Conservation (phyloP, 1,140 invertebrate species). For the Scylla paramamosain region DNA sequence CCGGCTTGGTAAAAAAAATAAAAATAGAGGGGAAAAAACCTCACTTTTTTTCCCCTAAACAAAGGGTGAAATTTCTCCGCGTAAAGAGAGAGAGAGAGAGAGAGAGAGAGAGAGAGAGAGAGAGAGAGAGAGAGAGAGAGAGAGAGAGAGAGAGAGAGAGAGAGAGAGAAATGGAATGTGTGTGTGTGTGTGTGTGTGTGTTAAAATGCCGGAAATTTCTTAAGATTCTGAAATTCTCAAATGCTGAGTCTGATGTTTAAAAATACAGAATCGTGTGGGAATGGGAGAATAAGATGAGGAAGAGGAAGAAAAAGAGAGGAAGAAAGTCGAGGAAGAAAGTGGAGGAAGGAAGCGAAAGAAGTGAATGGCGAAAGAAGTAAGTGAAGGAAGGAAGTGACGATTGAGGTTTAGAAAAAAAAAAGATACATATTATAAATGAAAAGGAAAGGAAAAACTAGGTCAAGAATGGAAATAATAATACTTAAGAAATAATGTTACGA, state of each 20-base stretch:
- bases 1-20: not conserved
- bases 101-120: conserved; percentile 8
- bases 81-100: not conserved
- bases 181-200: not conserved
- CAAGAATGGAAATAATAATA: too few relatives aligned
- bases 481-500: too few relatives aligned
- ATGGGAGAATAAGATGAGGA: not conserved
- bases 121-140: conserved; percentile 52
- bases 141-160: conserved; percentile 12
- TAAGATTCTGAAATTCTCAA: not conserved
- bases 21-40: too few relatives aligned
- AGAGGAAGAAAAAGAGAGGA: not conserved
- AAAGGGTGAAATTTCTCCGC: not conserved
- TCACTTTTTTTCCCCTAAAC: not conserved
- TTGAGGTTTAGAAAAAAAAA: too few relatives aligned
- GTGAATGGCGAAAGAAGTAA: not conserved
- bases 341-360: not conserved
- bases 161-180: not conserved
- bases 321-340: not conserved
- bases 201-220: conserved; percentile 2
- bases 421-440: too few relatives aligned
- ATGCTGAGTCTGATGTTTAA: not conserved
- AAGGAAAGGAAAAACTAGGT: too few relatives aligned
- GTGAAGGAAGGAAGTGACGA: not conserved
- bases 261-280: not conserved